Evolutionary conservation across 1,140 invertebrate species (phyloP).

Genomic region (Apis florea): DNA sequence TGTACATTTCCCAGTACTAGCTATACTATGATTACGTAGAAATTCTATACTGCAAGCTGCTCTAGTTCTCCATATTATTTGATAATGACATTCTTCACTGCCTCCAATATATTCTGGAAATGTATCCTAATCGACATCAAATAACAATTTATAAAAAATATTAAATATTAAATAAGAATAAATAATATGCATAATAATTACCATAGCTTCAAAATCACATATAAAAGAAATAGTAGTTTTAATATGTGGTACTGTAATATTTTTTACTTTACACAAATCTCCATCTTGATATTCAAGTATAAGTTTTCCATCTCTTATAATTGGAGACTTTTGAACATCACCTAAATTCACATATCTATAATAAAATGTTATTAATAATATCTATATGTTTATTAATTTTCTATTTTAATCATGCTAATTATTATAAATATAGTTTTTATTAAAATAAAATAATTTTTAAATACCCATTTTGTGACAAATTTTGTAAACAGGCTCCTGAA

Average conservation of each 20-base stretch:
- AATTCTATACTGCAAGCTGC: conserved; percentile 68
- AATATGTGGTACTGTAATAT: conserved; percentile 31
- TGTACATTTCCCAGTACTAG: conserved; percentile 63
- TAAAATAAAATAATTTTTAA: conserved; percentile 11
- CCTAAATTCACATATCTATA: conserved; percentile 69
- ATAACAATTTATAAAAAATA: not conserved
- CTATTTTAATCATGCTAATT: not conserved
- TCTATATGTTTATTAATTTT: not conserved
- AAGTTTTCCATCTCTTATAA: conserved; percentile 58
- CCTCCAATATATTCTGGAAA: conserved; percentile 66
- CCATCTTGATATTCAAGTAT: conserved; percentile 70
- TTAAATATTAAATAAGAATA: conserved; percentile 24
- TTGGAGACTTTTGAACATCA: conserved; percentile 46
- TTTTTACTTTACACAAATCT: conserved; percentile 47
- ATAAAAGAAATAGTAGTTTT: conserved; percentile 71
- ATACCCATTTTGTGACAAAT: conserved; percentile 39
- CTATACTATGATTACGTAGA: conserved; percentile 63
- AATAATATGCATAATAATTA: conserved; percentile 38
- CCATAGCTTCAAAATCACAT: conserved; percentile 70
- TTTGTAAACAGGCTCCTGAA: conserved; percentile 67
- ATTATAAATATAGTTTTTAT: too few species aligned
- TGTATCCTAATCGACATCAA: conserved; percentile 57
- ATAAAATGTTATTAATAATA: conserved; percentile 6
- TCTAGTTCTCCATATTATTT: conserved; percentile 69
- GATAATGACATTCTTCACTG: conserved; percentile 69